Conservation (phyloP, 1,140 invertebrate species). For the Mamestra configurata region DNA sequence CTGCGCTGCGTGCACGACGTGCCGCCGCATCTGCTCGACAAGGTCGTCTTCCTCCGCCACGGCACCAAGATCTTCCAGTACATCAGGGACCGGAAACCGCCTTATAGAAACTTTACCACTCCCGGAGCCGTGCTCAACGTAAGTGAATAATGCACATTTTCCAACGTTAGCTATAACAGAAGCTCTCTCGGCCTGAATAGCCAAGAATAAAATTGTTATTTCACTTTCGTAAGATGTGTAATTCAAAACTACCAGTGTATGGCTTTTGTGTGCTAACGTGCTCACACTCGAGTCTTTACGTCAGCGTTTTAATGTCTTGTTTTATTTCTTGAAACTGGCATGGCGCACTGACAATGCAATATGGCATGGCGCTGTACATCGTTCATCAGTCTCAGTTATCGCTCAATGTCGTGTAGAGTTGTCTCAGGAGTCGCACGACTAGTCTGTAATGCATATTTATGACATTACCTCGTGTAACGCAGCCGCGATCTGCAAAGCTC, state of each 20-base stretch:
- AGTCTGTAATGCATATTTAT: slow-evolving; percentile 24
- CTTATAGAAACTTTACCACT: slow-evolving; percentile 91
- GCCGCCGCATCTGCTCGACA: slow-evolving; percentile 89
- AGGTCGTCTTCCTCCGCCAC: slow-evolving; percentile 92
- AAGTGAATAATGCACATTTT: slow-evolving; percentile 82
- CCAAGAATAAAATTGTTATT: neutral
- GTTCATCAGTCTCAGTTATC: neutral
- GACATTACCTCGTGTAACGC: slow-evolving; percentile 18
- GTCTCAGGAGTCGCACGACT: neutral
- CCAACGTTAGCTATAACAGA: slow-evolving; percentile 29
- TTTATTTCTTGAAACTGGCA: neutral
- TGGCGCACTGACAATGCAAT: neutral
- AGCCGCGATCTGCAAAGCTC: slow-evolving; percentile 35
- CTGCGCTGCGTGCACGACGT: slow-evolving; percentile 90
- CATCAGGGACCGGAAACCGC: slow-evolving; percentile 92
- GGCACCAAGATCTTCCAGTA: slow-evolving; percentile 94
- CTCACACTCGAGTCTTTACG: neutral
- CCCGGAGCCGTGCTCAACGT: slow-evolving; percentile 92
- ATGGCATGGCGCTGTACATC: neutral
- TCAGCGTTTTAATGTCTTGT: neutral
- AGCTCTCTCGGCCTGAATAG: slow-evolving; percentile 6
- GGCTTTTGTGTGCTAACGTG: neutral
- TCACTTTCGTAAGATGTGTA: slow-evolving; percentile 6
- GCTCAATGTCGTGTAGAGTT: neutral
- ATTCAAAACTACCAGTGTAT: slow-evolving; percentile 20